Base-by-base conservation (phyloP, 2,888 invertebrate species). In the Arrhopalites spinosus region DNA sequence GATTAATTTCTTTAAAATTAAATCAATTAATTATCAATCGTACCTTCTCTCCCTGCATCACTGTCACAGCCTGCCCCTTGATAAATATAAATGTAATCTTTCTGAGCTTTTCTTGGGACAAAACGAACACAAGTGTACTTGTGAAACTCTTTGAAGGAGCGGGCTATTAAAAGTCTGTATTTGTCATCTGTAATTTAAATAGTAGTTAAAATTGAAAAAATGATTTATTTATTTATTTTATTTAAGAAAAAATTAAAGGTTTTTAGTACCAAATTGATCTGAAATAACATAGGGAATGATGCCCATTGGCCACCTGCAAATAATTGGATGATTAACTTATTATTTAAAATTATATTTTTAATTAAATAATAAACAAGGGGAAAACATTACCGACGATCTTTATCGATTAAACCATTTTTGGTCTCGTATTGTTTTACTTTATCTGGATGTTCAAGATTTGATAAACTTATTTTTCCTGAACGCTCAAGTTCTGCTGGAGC, bases 1-100 rank as follows among this genome's bases (percentile, higher is more conserved):
- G 20, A 50, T 50, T 15, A 17, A 50, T 82, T 1, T 88, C 87
- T 1, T 88, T 87, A 66, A 85, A 85, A 61, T 87, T 84, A 72
- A 84, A 84, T 15, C 5, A 50, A 73, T 27, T 64, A 15, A 25
- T 43, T 73, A 50, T 15, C 45, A 11, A 15, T 45, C 45, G 7
- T 7, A 11, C 15, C 43, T 23, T 27, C 70, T 70, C 20, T 45
- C 1, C 59, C 71, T n/a, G 29, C 50, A 17, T 73, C 83, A 83
- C 83, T 83, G 78, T 85, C 85, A 63, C 75, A 75, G 1, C 63
- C 63, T 64, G 76, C 76, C 66, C 84, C 84, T 76, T 83, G 82
- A 80, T 83, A 83, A 30, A 85, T 81, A 53, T 81, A 80, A 23
- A 86, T 83, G 78, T 84, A 85, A 76, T 84, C 84, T 0, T 76